Evolutionary conservation across 2,113 vertebrate genomes (phyloP).

Genomic region (Ondatra zibethicus): DNA sequence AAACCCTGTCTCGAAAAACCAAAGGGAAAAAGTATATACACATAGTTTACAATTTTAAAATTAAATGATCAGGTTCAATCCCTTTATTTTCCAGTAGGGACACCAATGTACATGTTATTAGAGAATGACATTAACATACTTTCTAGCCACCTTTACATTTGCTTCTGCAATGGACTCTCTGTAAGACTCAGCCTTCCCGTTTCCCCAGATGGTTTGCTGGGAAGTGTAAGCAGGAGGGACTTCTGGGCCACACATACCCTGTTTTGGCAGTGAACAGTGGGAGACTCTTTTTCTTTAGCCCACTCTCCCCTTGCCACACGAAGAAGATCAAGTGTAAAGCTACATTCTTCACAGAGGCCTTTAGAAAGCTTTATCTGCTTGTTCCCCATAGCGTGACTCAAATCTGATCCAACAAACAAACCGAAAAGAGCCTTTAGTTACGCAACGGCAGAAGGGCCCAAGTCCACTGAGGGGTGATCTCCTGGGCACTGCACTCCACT

Average conservation of each 20-base stretch:
- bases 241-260: slow-evolving; percentile 56
- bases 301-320: slow-evolving; percentile 63
- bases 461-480: slow-evolving; percentile 75
- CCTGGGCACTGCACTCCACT: slow-evolving; percentile 38
- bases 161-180: not conserved
- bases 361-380: slow-evolving; percentile 75
- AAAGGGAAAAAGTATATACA: not conserved
- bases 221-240: slow-evolving; percentile 51
- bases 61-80: slow-evolving; percentile 10
- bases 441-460: slow-evolving; percentile 74
- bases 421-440: slow-evolving; percentile 77
- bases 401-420: slow-evolving; percentile 80
- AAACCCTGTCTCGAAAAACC: too few species aligned
- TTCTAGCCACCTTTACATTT: slow-evolving; percentile 14
- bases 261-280: slow-evolving; percentile 42
- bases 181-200: not conserved
- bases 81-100: slow-evolving; percentile 32
- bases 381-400: slow-evolving; percentile 64
- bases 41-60: not conserved
- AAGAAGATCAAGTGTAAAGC: slow-evolving; percentile 73
- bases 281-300: slow-evolving; percentile 66
- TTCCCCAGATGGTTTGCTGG: slow-evolving; percentile 23
- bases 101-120: not conserved
- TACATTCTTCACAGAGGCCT: slow-evolving; percentile 70
- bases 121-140: not conserved